Conservation (phyloP, 1,140 invertebrate genomes). For the Branchinecta lynchi region DNA sequence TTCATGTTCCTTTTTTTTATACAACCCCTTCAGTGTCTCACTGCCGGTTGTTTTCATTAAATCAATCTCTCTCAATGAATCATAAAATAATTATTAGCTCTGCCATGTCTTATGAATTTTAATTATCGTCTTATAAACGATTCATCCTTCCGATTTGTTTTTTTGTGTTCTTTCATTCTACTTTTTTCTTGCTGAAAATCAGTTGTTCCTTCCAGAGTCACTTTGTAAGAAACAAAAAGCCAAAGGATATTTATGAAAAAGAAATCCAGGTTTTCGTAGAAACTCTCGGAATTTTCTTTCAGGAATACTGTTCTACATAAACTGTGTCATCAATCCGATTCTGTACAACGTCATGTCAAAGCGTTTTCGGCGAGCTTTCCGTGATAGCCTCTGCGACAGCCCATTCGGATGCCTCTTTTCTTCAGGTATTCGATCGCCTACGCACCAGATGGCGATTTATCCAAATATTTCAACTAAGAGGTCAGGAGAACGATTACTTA, state of each 20-base stretch:
- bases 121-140: no score
- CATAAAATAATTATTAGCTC: no score
- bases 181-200: neutral
- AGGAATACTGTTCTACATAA: conserved; percentile 56
- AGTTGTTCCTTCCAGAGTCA: neutral
- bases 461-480: neutral
- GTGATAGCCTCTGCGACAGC: conserved; percentile 30
- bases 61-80: no score
- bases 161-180: neutral
- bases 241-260: no score
- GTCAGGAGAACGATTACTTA: neutral
- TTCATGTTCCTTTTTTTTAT: no score
- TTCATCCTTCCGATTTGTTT: no score
- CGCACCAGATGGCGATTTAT: neutral
- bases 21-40: no score
- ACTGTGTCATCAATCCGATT: conserved; percentile 73
- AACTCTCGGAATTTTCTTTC: neutral
- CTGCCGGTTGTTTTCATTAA: no score
- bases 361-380: conserved; percentile 63
- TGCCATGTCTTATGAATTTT: no score
- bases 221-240: neutral
- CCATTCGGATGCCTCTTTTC: neutral
- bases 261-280: neutral
- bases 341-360: conserved; percentile 79
- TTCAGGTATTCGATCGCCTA: neutral